phyloP scores from a whole-genome alignment of 2,888 invertebrate genomes.

The Blastobasis lacticolella region DNA sequence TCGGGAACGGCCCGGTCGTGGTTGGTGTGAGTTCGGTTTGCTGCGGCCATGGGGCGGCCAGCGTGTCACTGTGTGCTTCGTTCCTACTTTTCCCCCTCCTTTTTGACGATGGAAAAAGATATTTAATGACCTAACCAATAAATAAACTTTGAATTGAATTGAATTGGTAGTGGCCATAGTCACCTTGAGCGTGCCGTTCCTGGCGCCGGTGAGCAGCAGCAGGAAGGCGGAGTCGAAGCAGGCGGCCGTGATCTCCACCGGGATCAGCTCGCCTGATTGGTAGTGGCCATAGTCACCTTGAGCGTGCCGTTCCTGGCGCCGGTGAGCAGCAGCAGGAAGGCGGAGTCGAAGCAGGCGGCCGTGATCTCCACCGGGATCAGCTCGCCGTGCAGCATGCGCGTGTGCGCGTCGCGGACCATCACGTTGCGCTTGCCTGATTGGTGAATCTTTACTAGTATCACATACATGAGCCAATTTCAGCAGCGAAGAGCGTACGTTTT shows the following conservation, averaged over 20 bases:
- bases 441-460: background rate
- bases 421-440: conserved; percentile 77
- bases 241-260: conserved; percentile 84
- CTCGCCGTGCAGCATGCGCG: conserved; percentile 78
- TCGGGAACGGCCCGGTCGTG: too few relatives aligned
- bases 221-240: conserved; percentile 84
- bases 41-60: too few relatives aligned
- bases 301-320: conserved; percentile 86
- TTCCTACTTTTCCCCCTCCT: too few relatives aligned
- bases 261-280: conserved; percentile 77
- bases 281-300: conserved; percentile 49
- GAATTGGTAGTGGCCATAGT: too few relatives aligned
- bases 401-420: conserved; percentile 81
- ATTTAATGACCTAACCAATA: too few relatives aligned
- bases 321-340: conserved; percentile 81
- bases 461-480: too few relatives aligned
- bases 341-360: conserved; percentile 84
- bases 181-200: conserved; percentile 82
- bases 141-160: too few relatives aligned
- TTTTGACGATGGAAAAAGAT: too few relatives aligned
- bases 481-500: too few relatives aligned
- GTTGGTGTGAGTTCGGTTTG: too few relatives aligned
- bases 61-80: too few relatives aligned
- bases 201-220: conserved; percentile 84
- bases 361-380: conserved; percentile 81